Evolutionary conservation across 1,140 invertebrate genomes (phyloP), one percentile per base, ranked within the genome.

Genomic region (Drosophila saltans): DNA sequence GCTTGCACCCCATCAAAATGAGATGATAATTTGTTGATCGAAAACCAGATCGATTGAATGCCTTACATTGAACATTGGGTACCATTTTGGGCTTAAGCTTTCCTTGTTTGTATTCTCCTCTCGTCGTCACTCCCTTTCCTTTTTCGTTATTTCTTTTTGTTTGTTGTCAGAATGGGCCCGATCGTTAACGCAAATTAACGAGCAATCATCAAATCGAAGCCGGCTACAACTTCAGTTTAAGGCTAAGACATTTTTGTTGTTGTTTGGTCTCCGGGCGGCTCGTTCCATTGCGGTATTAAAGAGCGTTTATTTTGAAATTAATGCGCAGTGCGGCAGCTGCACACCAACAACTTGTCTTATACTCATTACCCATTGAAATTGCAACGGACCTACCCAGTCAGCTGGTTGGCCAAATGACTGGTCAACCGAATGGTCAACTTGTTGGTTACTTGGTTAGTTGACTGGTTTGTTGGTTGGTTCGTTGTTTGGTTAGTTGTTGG

Each of bases 131-230:
- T 58, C 45, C 39, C 63, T 55, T 48, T 56, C 30, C 26, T 48
- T 33, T 40, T 16, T 33, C 59, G 66, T 58, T 63, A 57, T 9
- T 9, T 40, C 85, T 85, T 9, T 40, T 85, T 85, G 72, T 69
- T 74, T 56, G 28, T 61, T 26, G 28, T 61, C 24, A 41, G 66
- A 61, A 69, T 39, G 40, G 40, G 26, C 30, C 28, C 60, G 89
- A 85, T 91, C 89, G 89, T 91, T 91, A 91, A 91, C 88, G 71
- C 80, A 91, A 91, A 91, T 91, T 91, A 91, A 91, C 81, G 81
- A 91, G 76, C 89, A 82, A 89, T 91, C 89, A 91, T 91, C 89
- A 89, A 91, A 89, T 89, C 84, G 84, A 89, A 36, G 33, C 33
- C 33, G 33, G 33, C 33, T 36, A 4, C 3, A 36, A 81, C 74